phyloP scores from a whole-genome alignment of 2,888 invertebrate genomes.

The Sialis fuliginosa region DNA sequence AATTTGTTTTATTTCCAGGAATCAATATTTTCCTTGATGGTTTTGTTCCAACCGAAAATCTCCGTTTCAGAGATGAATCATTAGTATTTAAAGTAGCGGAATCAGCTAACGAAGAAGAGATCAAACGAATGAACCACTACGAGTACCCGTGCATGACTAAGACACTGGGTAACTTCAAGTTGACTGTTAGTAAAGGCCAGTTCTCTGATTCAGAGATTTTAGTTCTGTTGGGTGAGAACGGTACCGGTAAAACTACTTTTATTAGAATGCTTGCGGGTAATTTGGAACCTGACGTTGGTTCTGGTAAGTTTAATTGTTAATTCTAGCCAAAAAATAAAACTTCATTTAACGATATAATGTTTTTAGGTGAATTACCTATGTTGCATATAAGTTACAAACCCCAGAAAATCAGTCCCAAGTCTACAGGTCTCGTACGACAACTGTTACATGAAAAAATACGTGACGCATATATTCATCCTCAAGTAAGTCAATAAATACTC shows the following conservation, averaged over 20 bases:
- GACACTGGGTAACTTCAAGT: slow-evolving; percentile 58
- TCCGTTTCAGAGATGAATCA: slow-evolving; percentile 93
- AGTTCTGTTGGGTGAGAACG: slow-evolving; percentile 92
- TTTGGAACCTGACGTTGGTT: slow-evolving; percentile 71
- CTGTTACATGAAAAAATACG: slow-evolving; percentile 92
- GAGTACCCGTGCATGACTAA: slow-evolving; percentile 88
- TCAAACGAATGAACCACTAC: slow-evolving; percentile 92
- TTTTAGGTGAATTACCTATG: slow-evolving; percentile 55
- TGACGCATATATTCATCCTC: slow-evolving; percentile 94
- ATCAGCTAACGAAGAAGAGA: slow-evolving; percentile 92
- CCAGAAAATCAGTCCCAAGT: slow-evolving; percentile 98
- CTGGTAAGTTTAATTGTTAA: slow-evolving; percentile 24
- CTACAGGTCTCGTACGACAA: slow-evolving; percentile 80
- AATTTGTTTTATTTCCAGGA: slow-evolving; percentile 28
- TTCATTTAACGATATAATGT: background rate
- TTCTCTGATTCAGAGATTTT: slow-evolving; percentile 99
- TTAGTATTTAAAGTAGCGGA: slow-evolving; percentile 97
- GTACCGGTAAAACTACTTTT: slow-evolving; percentile 98
- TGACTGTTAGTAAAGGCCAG: slow-evolving; percentile 73
- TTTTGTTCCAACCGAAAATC: slow-evolving; percentile 97
- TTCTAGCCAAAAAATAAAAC: background rate
- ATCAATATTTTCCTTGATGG: slow-evolving; percentile 99
- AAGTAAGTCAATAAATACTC: slow-evolving; percentile 31
- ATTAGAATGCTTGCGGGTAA: slow-evolving; percentile 97
- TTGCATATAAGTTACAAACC: slow-evolving; percentile 98